A percentile compares a stretch with the other conserved stretches of the same genome.
These are phyloP conservation scores for Diarsia mendica DNA, from an alignment of 2,888 invertebrate species.

Conservation along the genomic window DNA sequence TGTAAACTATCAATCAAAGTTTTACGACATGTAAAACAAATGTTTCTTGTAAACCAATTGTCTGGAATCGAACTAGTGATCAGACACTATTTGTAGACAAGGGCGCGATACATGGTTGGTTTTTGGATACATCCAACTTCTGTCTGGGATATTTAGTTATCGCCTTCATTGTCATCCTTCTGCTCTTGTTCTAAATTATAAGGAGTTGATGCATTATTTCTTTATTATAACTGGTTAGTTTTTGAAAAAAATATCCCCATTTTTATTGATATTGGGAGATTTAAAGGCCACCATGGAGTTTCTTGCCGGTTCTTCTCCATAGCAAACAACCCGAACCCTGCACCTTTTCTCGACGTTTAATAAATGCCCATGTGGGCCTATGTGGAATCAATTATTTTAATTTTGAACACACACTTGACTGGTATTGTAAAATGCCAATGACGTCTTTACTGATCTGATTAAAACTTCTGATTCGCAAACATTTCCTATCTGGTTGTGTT, in stretches of 20 bases:
- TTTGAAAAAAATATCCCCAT: too few species aligned
- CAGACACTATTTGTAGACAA: constrained; percentile 69
- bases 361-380: too few species aligned
- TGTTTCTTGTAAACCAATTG: constrained; percentile 83
- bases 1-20: constrained; percentile 88
- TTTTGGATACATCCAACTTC: neutral
- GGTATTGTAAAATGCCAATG: neutral
- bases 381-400: too few species aligned
- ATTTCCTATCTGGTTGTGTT: neutral
- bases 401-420: neutral
- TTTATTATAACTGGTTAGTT: neutral
- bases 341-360: too few species aligned
- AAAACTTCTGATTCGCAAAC: constrained; percentile 13
- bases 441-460: neutral
- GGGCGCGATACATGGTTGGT: constrained; percentile 33
- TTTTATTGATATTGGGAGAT: too few species aligned
- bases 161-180: neutral
- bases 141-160: neutral
- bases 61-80: constrained; percentile 77
- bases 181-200: neutral
- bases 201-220: neutral
- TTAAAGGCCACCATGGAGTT: too few species aligned
- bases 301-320: too few species aligned
- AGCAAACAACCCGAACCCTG: too few species aligned
- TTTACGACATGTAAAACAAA: constrained; percentile 86